Base-by-base conservation (phyloP, 2,113 vertebrate genomes). In the Alligator sinensis region DNA sequence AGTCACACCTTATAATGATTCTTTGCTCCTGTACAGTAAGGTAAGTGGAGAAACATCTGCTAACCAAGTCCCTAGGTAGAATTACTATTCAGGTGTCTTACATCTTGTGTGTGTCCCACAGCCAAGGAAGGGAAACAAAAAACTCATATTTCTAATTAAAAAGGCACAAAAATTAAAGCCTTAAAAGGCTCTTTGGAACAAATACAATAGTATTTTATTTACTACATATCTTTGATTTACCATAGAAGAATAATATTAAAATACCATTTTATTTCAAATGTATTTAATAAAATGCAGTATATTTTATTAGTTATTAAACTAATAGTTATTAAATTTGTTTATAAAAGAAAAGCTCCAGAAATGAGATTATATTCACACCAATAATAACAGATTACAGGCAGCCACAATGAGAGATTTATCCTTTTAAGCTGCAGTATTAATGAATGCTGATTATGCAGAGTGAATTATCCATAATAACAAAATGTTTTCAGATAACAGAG, bases 351-450 rank as follows among this genome's bases (percentile, higher is more conserved):
- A 89, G 2, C 2, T 66, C 58, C 34, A n/a, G 22, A 60, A 79
- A 28, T 60, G 21, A 79, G 58, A 14, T 57, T 70, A 3, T 58
- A 5, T 25, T 90, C 81, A 60, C 77, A 72, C 27, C 2, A 79
- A 13, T 63, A 66, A 59, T 0, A 2, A 5, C 6, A 88, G 60
- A 17, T 2, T 55, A 80, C 16, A 59, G 4, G 12, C 14, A 70
- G 83, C 38, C 5, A 30, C 8, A 72, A 22, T 22, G 4, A 84
- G 17, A 66, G 4, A 30, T 30, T 75, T 61, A 5, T 22, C 1
- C 24, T 92, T 94, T 68, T 66, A 34, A 2, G 1, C 19, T 94
- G n/a, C 1, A 5, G 12, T 68, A 11, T 22, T 88, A 63, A 60
- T 84, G 38, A 86, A 82, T 2, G 1, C 24, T 78, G 30, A 88